Conservation (phyloP, 2,797 vertebrate species). For the Rhyacichthys aspro region DNA sequence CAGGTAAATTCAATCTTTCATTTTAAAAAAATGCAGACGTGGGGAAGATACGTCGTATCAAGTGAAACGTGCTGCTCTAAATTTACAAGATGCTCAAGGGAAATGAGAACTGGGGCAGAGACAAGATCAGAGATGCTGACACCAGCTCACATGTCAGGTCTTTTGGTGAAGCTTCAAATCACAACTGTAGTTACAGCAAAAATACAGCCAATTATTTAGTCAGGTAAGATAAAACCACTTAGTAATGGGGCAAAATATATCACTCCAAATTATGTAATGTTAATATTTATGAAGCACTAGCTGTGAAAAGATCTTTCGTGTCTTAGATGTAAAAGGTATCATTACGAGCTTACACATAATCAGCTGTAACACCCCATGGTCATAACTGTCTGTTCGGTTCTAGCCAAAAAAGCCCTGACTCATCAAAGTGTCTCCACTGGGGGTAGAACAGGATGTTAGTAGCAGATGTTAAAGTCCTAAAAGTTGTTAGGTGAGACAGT, state of each 20-base stretch:
- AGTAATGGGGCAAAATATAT: neutral
- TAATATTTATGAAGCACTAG: neutral
- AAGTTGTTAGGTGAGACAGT: too few relatives aligned
- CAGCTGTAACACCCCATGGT: neutral
- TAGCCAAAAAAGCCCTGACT: too few relatives aligned
- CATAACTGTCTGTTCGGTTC: too few relatives aligned
- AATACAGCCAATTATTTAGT: constrained; percentile 1
- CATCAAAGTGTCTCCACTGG: too few relatives aligned
- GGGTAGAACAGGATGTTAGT: too few relatives aligned
- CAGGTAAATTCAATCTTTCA: constrained; percentile 41
- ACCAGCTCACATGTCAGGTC: constrained; percentile 21
- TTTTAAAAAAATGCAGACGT: constrained; percentile 35
- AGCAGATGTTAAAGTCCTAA: too few relatives aligned
- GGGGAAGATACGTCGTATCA: constrained; percentile 11
- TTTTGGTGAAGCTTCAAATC: constrained; percentile 15
- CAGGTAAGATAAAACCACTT: constrained; percentile 1
- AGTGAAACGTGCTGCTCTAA: constrained; percentile 30
- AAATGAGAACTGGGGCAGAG: constrained; percentile 49
- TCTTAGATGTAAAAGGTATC: neutral
- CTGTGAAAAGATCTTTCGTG: neutral
- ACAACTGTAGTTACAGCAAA: constrained; percentile 11
- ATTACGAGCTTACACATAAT: neutral
- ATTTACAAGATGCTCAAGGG: constrained; percentile 37
- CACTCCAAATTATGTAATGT: neutral
- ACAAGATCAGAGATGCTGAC: constrained; percentile 53